A percentile compares a stretch with the other conserved stretches of the same genome.
phyloP scores from a whole-genome alignment of 1,140 invertebrate genomes.

The fruit fly (Drosophila melanogaster) region Release_6_plus_ISO1_MT NC_004354.4:2681501-2682000 shows the following conservation, averaged over 20 bases:
- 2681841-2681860: background rate
- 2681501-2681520: conserved; percentile 8
- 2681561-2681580: conserved; percentile 27
- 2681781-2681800: conserved; percentile 9
- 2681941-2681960: too few species aligned
- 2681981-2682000: too few species aligned
- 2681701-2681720: conserved; percentile 8
- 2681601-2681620: conserved; percentile 61
- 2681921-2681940: too few species aligned
- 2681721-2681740: conserved; percentile 19
- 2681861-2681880: background rate
- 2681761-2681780: conserved; percentile 25
- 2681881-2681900: too few species aligned
- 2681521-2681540: conserved; percentile 2
- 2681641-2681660: conserved; percentile 73
- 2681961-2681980: too few species aligned
- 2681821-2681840: conserved; percentile 9
- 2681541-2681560: conserved; percentile 12
- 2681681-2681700: conserved; percentile 4
- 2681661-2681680: background rate
- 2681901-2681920: too few species aligned
- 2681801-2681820: conserved; percentile 3
- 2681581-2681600: conserved; percentile 51
- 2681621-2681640: conserved; percentile 66
- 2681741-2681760: background rate